Conservation (phyloP, 2,113 vertebrate species). For the Origma solitaria region DNA sequence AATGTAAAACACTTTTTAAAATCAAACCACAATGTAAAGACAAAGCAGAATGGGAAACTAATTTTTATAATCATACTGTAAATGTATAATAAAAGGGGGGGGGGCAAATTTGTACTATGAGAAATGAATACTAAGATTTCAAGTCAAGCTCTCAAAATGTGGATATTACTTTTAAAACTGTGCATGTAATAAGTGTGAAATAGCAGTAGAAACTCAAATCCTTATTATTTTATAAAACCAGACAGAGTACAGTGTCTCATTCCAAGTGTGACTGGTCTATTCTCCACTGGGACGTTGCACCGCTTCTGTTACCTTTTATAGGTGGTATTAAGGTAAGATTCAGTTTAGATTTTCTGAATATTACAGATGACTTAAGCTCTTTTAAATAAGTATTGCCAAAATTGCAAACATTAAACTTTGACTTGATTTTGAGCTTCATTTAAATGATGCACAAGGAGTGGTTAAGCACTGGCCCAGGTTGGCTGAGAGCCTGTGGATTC, state of each 20-base stretch:
- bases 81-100: not conserved
- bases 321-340: not conserved
- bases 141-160: not conserved
- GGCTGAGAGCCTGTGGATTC: not conserved
- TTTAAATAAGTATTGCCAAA: not conserved
- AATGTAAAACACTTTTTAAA: not conserved
- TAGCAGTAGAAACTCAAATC: not conserved
- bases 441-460: not conserved
- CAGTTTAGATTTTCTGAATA: not conserved
- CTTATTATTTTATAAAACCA: not conserved
- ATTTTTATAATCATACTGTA: not conserved
- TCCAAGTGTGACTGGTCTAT: not conserved
- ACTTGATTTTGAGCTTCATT: not conserved
- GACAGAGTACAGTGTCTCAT: not conserved
- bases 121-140: not conserved
- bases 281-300: not conserved
- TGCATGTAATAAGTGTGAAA: not conserved
- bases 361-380: not conserved
- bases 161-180: not conserved
- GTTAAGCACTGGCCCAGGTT: not conserved
- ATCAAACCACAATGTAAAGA: not conserved
- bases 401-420: not conserved
- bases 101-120: not conserved
- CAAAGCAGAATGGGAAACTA: not conserved
- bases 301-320: not conserved